Conservation (phyloP, 1,140 invertebrate species). For the Pemphigus obesinymphae region DNA sequence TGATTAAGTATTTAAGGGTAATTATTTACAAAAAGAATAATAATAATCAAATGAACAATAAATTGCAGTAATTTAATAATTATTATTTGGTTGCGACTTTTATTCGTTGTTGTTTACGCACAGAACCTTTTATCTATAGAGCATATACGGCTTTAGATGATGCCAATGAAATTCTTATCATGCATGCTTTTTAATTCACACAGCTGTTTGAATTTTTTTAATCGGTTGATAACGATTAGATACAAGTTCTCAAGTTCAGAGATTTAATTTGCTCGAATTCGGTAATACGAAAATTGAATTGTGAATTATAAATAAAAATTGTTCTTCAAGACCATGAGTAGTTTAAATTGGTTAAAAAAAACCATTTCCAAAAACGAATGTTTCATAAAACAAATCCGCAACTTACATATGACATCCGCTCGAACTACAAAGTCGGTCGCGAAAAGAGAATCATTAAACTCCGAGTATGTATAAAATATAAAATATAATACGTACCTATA, state of each 20-base stretch:
- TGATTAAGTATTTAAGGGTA: background rate
- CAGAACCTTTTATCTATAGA: no score
- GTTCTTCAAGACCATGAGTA: background rate
- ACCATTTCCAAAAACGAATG: background rate
- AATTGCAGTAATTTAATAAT: background rate
- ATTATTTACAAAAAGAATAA: background rate
- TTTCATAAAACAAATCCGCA: background rate
- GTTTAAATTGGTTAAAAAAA: constrained; percentile 11
- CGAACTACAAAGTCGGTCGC: background rate
- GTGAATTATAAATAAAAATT: no score
- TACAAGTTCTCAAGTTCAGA: background rate
- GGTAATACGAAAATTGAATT: no score
- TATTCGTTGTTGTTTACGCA: background rate
- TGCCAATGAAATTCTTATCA: no score
- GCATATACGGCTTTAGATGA: no score
- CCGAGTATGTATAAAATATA: background rate
- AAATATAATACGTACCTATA: no score
- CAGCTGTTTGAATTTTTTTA: background rate
- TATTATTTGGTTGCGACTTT: background rate
- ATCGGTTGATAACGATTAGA: background rate
- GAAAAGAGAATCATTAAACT: background rate
- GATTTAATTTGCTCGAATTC: background rate
- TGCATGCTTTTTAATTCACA: background rate
- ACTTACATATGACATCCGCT: background rate
- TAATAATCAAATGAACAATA: background rate